These are phyloP conservation scores for Nyctereutes procyonoides DNA, from an alignment of 2,113 vertebrate genomes.

Conservation along the genomic window DNA sequence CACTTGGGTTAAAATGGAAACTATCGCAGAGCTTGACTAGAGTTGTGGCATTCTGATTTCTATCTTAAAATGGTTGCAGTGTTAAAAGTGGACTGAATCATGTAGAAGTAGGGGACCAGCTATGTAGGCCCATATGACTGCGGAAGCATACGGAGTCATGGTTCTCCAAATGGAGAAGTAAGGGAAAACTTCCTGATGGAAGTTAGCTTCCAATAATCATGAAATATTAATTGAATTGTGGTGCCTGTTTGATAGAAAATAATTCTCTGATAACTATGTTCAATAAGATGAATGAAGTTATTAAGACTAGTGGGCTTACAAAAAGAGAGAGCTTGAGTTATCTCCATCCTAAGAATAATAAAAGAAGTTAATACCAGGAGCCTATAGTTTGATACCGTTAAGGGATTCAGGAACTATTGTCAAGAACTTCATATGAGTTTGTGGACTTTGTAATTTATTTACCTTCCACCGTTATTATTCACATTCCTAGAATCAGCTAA, in stretches of 20 bases:
- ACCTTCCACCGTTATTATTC: background rate
- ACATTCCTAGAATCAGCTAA: background rate
- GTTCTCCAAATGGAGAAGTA: background rate
- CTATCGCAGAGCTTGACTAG: background rate
- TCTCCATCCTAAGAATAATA: background rate
- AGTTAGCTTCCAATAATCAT: background rate
- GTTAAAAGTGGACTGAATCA: background rate
- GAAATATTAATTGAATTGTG: background rate
- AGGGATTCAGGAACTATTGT: background rate
- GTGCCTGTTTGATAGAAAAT: background rate
- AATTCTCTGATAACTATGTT: background rate
- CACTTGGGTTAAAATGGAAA: background rate
- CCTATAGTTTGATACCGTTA: background rate
- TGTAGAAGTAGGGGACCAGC: background rate
- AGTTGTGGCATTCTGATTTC: background rate
- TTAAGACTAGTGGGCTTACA: background rate
- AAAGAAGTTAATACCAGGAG: background rate
- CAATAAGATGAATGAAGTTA: background rate
- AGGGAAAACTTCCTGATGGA: background rate
- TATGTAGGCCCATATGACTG: fast-evolving
- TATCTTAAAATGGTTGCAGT: background rate
- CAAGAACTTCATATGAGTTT: background rate
- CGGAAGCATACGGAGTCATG: background rate
- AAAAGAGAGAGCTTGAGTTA: background rate
- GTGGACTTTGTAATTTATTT: background rate